These are phyloP conservation scores for Stenotaenia linearis DNA, from an alignment of 2,888 invertebrate species.

Conservation along the genomic window DNA sequence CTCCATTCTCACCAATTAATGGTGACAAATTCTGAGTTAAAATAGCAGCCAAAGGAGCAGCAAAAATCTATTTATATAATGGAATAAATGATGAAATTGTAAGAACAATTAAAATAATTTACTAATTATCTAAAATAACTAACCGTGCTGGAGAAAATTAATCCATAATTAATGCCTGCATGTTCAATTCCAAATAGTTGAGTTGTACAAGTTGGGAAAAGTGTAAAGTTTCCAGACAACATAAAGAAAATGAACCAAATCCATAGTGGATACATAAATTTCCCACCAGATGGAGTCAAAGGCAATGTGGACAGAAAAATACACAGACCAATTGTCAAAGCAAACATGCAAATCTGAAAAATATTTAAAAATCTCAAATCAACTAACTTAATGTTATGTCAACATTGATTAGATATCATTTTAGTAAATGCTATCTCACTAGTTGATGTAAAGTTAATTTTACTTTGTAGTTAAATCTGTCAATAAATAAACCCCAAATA, in stretches of 20 bases:
- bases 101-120: no score
- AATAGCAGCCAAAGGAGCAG: slow-evolving; percentile 40
- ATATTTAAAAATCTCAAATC: background rate
- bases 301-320: slow-evolving; percentile 40
- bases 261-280: slow-evolving; percentile 43
- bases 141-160: slow-evolving; percentile 44
- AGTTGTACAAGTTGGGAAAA: slow-evolving; percentile 46
- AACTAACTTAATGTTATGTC: no score
- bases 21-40: slow-evolving; percentile 40
- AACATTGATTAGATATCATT: no score
- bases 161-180: slow-evolving; percentile 44
- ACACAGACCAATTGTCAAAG: slow-evolving; percentile 37
- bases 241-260: slow-evolving; percentile 44
- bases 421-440: no score
- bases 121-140: no score
- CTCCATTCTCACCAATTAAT: slow-evolving; percentile 43
- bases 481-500: slow-evolving; percentile 50
- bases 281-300: slow-evolving; percentile 41
- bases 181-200: slow-evolving; percentile 45
- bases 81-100: background rate
- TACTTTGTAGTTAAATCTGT: slow-evolving; percentile 48
- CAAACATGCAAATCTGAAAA: slow-evolving; percentile 40
- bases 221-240: slow-evolving; percentile 45
- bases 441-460: no score
- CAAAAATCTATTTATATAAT: slow-evolving; percentile 33